Conservation (phyloP, 2,888 invertebrate genomes). For the Sarcophaga variegata region DNA sequence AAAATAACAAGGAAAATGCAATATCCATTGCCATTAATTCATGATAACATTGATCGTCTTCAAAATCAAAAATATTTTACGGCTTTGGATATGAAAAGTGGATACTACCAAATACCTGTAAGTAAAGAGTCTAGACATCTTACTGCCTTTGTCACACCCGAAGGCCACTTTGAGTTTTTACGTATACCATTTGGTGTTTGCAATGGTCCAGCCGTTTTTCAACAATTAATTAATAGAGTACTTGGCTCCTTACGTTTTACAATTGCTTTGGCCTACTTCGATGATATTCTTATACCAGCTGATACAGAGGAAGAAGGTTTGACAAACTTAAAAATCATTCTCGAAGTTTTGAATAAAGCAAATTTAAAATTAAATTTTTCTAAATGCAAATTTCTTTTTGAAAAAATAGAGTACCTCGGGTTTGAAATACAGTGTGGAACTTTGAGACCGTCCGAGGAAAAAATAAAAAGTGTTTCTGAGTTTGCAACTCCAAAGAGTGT, state of each 20-base stretch:
- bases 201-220: conserved; percentile 72
- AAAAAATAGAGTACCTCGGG: conserved; percentile 29
- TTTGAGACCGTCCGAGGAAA: conserved; percentile 11
- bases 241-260: conserved; percentile 15
- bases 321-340: conserved; percentile 4
- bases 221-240: conserved; percentile 68
- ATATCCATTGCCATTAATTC: conserved; percentile 56
- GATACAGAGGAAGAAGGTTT: neutral
- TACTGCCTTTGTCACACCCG: conserved; percentile 34
- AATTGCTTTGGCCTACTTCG: conserved; percentile 30
- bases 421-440: conserved; percentile 29
- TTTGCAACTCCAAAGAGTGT: conserved; percentile 41
- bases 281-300: conserved; percentile 30
- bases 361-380: conserved; percentile 18
- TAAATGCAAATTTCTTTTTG: conserved; percentile 31
- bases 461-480: conserved; percentile 40
- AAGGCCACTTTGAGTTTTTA: conserved; percentile 35
- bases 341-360: neutral
- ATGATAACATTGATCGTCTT: conserved; percentile 33
- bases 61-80: conserved; percentile 47
- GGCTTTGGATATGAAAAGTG: conserved; percentile 31
- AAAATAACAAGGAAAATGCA: conserved; percentile 52
- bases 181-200: conserved; percentile 45
- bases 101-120: conserved; percentile 17
- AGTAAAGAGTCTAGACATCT: neutral